Conservation (phyloP, 2,797 vertebrate species). For the Cynopterus sphinx region DNA sequence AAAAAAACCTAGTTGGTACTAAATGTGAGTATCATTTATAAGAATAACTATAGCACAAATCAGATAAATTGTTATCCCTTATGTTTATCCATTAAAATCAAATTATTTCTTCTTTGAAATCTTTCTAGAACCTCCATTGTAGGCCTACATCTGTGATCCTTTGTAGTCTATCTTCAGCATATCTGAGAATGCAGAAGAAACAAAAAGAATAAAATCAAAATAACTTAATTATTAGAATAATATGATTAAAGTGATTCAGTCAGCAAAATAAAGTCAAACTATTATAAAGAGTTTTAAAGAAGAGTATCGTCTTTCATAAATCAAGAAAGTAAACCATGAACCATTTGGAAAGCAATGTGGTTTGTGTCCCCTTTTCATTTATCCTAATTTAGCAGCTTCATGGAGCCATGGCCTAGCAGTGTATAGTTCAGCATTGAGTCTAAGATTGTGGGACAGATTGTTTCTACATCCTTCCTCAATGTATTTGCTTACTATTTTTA, state of each 20-base stretch:
- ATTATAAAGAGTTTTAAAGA: slow-evolving; percentile 43
- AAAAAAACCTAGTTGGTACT: not conserved
- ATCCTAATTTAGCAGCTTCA: not conserved
- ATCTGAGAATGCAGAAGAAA: slow-evolving; percentile 5
- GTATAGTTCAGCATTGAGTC: not conserved
- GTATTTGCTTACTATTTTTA: not conserved
- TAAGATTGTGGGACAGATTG: not conserved
- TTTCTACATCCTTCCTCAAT: not conserved
- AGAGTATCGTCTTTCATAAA: slow-evolving; percentile 34
- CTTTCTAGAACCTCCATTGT: not conserved
- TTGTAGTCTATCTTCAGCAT: not conserved
- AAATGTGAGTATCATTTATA: not conserved
- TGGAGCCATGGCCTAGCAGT: not conserved
- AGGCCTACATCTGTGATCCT: not conserved
- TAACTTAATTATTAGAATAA: slow-evolving; percentile 48
- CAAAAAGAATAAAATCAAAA: slow-evolving; percentile 17
- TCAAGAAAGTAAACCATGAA: not conserved
- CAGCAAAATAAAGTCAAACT: slow-evolving; percentile 44
- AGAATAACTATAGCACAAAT: not conserved
- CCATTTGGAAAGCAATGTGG: not conserved
- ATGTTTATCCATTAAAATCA: not conserved
- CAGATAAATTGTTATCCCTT: not conserved
- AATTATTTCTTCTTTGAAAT: not conserved
- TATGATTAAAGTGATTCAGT: slow-evolving; percentile 33
- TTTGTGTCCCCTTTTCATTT: slow-evolving; percentile 13